Evolutionary conservation across 2,888 invertebrate genomes (phyloP).

Genomic region (Terebella lapidaria): DNA sequence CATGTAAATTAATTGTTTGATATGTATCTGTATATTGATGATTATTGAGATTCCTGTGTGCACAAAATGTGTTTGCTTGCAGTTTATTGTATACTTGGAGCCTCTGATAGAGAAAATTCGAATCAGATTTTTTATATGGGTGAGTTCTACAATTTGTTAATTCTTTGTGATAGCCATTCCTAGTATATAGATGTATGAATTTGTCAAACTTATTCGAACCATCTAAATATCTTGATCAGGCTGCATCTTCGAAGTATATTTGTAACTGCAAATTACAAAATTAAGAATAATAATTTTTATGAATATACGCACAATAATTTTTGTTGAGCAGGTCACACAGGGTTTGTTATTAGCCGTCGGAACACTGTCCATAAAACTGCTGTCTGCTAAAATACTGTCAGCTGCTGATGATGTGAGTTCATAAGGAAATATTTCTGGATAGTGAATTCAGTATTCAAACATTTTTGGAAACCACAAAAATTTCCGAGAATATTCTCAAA

Average conservation of each 20-base stretch:
- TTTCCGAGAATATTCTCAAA: no score
- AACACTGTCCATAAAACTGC: slow-evolving; percentile 49
- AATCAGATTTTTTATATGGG: slow-evolving; percentile 36
- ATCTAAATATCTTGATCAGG: no score
- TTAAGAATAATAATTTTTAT: not conserved
- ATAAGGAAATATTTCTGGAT: not conserved
- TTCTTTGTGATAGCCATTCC: no score
- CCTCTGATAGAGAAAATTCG: slow-evolving; percentile 32
- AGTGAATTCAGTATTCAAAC: no score
- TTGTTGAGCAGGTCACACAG: slow-evolving; percentile 34
- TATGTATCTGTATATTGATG: not conserved
- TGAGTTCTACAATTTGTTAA: no score
- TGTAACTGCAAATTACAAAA: not conserved
- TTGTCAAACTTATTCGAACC: no score
- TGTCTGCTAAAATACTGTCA: slow-evolving; percentile 40
- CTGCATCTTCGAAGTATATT: no score
- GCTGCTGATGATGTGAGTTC: slow-evolving; percentile 55
- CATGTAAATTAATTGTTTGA: not conserved
- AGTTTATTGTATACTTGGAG: slow-evolving; percentile 40
- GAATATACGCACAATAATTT: not conserved
- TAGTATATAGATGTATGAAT: no score
- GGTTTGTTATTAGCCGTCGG: slow-evolving; percentile 39
- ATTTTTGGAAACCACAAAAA: no score
- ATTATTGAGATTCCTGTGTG: not conserved
- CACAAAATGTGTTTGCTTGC: slow-evolving; percentile 15